Base-by-base conservation (phyloP, 2,113 vertebrate species). In the Centropus unirufus region DNA sequence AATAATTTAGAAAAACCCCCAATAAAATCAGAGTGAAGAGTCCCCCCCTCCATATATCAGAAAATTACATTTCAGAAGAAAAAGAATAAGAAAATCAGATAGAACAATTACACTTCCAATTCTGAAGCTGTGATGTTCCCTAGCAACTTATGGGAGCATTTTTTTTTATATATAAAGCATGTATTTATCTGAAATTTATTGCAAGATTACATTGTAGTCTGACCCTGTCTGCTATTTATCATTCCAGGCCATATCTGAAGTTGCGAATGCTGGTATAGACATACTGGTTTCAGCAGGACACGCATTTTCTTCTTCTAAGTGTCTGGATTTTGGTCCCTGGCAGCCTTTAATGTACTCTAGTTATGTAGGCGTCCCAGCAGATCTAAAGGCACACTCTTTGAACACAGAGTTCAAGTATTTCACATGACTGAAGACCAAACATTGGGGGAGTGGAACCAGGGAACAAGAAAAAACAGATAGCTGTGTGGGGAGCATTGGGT, bases 301-400 rank as follows among this genome's bases (percentile, higher is more conserved):
- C 24, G 4, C 5, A 8, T 88, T 94, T 90, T 34, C 58, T 54
- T 62, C 59, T 74, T 61, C 26, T 6, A 32, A 72, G 55, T 32
- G 32, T 13, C 39, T 52, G 61, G 58, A 40, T 55, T 83, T 3
- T 51, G 42, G 44, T 44, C 59, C 47, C 54, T 27, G 58, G 14
- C 89, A 91, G 72, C 49, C 46, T 90, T 92, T 63, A 90, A 75
- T 61, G 75, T 44, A 6, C 30, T 91, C 82, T 84, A 73, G 79
- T 87, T 62, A 24, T 13, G 46, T 19, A 20, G 32, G 14, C 34
- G 18, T 70, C 87, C 62, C 89, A 32, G 61, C 0, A 0, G 66
- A 70, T 12, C 12, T 47, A 6, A 9, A 70, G 75, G 27, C 46
- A 8, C 6, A 23, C 34, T 21, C 69, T 44, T 49, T 72, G 66